Evolutionary conservation across 2,113 vertebrate species (phyloP).

Genomic region (Abramis brama): DNA sequence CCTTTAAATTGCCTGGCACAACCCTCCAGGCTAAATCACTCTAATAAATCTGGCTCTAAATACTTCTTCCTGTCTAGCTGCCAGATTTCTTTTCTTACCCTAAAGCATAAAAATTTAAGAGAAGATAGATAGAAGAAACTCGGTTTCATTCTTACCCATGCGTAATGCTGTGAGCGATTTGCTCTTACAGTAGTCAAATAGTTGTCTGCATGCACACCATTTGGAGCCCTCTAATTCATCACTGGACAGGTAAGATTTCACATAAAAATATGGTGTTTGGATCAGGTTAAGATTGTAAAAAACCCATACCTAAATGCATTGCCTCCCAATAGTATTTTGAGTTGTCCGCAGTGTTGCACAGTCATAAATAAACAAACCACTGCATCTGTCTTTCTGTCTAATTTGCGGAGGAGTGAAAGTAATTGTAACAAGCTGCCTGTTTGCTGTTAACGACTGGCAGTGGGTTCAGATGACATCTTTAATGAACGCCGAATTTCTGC

Average conservation of each 20-base stretch:
- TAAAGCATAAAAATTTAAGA: not conserved
- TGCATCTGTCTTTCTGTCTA: slow-evolving; percentile 1
- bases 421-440: slow-evolving; percentile 27
- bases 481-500: slow-evolving; percentile 28
- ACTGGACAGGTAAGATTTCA: not conserved
- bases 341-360: not conserved
- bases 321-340: not conserved
- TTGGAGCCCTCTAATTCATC: not conserved
- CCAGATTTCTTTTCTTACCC: slow-evolving; percentile 26
- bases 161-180: not conserved
- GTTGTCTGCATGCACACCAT: not conserved
- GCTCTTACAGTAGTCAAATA: not conserved
- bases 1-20: slow-evolving; percentile 73
- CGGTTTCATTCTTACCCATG: not conserved
- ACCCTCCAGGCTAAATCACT: slow-evolving; percentile 73
- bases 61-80: slow-evolving; percentile 55
- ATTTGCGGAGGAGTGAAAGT: slow-evolving; percentile 12
- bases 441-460: slow-evolving; percentile 12
- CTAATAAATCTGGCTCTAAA: slow-evolving; percentile 67
- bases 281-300: not conserved
- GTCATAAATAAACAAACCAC: slow-evolving; percentile 10
- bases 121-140: not conserved
- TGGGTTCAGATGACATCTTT: slow-evolving; percentile 35
- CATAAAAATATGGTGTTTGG: not conserved
- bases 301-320: not conserved